Evolutionary conservation across 2,113 vertebrate species (phyloP).

Genomic region (Dasyprocta punctata): DNA sequence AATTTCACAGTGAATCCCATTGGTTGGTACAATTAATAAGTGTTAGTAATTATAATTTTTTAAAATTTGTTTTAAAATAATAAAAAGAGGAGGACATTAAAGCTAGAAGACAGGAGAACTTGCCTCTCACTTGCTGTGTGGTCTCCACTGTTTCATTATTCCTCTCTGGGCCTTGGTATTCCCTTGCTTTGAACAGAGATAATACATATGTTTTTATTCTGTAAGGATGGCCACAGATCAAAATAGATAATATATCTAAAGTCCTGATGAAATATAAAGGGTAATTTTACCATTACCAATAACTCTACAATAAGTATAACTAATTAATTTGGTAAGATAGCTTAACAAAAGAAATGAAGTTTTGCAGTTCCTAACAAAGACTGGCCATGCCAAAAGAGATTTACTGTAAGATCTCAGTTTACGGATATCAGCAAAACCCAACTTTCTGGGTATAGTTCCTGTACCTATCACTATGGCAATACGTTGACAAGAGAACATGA

Average conservation of each 20-base stretch:
- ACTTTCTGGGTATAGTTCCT: background rate
- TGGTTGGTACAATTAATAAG: background rate
- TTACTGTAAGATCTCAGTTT: slow-evolving; percentile 25
- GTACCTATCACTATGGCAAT: background rate
- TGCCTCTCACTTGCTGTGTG: background rate
- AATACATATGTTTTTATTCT: background rate
- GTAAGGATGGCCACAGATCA: background rate
- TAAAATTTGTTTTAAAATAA: background rate
- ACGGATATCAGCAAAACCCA: slow-evolving; percentile 36
- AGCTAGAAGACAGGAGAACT: background rate
- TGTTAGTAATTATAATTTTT: background rate
- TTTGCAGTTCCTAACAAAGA: slow-evolving; percentile 18
- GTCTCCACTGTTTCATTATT: background rate
- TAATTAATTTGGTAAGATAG: background rate
- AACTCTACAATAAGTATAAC: background rate
- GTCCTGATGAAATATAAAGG: background rate
- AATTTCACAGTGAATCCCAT: background rate
- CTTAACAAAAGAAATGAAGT: background rate
- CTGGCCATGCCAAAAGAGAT: background rate
- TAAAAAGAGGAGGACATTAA: background rate
- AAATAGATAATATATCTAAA: background rate
- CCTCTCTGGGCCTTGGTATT: background rate
- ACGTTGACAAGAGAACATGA: background rate
- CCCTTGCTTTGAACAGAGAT: background rate
- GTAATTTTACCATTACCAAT: background rate